phyloP scores from a whole-genome alignment of 2,888 invertebrate genomes.

The Stenurella melanura region DNA sequence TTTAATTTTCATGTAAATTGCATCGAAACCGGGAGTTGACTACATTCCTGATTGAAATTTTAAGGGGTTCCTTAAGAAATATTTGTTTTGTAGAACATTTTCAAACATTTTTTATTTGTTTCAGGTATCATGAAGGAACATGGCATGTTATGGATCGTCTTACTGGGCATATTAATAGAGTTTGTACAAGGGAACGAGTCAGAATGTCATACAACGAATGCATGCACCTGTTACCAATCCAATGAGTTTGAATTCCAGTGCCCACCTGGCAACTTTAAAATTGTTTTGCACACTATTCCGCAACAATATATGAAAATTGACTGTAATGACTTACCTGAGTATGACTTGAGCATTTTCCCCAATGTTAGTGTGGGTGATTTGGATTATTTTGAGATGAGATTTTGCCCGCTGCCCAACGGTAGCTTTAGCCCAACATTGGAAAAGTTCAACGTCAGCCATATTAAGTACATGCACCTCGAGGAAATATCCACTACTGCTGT shows the following conservation, averaged over 20 bases:
- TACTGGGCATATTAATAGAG: not conserved
- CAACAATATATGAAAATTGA: slow-evolving; percentile 52
- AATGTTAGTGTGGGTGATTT: slow-evolving; percentile 73
- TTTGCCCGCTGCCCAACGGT: slow-evolving; percentile 75
- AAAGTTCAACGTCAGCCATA: slow-evolving; percentile 71
- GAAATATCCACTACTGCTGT: not conserved
- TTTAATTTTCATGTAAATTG: too few relatives aligned
- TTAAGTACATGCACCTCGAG: slow-evolving; percentile 55
- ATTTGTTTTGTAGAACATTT: too few relatives aligned
- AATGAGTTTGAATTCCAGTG: slow-evolving; percentile 60
- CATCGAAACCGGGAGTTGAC: too few relatives aligned
- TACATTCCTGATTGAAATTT: too few relatives aligned
- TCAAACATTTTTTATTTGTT: not conserved
- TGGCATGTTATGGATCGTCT: not conserved
- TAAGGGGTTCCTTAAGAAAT: too few relatives aligned
- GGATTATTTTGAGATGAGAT: slow-evolving; percentile 75
- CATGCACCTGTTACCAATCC: slow-evolving; percentile 52
- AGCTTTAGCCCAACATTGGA: slow-evolving; percentile 74
- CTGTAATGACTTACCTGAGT: slow-evolving; percentile 46
- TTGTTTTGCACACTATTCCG: slow-evolving; percentile 48
- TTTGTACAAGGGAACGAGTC: not conserved
- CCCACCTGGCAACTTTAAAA: slow-evolving; percentile 36
- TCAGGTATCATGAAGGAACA: slow-evolving; percentile 17
- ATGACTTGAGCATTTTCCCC: slow-evolving; percentile 74
- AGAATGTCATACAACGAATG: slow-evolving; percentile 26